Conservation (phyloP, 2,797 vertebrate species). For the Xiphorhynchus erythropygius region DNA sequence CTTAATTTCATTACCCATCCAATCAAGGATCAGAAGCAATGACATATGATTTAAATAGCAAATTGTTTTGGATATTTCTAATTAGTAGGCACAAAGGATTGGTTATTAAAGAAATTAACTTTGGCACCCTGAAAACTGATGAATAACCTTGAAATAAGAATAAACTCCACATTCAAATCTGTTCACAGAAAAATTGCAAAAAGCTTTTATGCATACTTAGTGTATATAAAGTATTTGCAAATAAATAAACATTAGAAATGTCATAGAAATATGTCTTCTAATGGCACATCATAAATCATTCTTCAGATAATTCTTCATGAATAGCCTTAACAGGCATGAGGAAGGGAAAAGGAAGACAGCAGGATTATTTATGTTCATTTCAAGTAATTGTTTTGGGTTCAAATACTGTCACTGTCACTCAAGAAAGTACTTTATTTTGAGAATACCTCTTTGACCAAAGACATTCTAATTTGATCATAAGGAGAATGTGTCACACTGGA, state of each 20-base stretch:
- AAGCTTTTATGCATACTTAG: neutral
- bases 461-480: neutral
- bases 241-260: neutral
- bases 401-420: neutral
- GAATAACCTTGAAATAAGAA: slow-evolving; percentile 51
- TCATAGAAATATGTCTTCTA: neutral
- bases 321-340: neutral
- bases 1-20: slow-evolving; percentile 59
- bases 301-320: neutral
- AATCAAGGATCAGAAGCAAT: slow-evolving; percentile 51
- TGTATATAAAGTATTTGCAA: neutral
- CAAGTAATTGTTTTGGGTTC: neutral
- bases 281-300: neutral
- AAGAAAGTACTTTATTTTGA: neutral
- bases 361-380: neutral
- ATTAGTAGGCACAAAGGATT: slow-evolving; percentile 42
- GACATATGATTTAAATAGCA: slow-evolving; percentile 55
- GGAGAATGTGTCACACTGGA: neutral
- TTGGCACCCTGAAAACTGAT: slow-evolving; percentile 11
- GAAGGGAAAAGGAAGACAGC: neutral
- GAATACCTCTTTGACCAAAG: neutral
- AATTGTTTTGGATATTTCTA: slow-evolving; percentile 52
- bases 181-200: neutral
- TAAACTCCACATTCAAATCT: neutral
- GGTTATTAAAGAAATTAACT: slow-evolving; percentile 37